phyloP scores from a whole-genome alignment of 2,113 vertebrate genomes.

The Chaenogobius annularis region DNA sequence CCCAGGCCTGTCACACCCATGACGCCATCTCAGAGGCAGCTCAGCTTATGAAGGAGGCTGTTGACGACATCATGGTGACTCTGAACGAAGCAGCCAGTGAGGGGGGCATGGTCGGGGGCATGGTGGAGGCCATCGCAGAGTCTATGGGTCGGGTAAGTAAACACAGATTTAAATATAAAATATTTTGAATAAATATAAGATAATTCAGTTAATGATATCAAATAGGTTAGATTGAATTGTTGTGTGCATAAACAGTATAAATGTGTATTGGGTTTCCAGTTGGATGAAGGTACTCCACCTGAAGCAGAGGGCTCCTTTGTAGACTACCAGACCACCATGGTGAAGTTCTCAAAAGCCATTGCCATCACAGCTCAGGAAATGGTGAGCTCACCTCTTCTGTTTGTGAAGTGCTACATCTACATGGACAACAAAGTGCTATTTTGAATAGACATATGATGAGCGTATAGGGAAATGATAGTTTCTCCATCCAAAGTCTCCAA shows the following conservation, averaged over 20 bases:
- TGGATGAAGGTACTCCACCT: constrained; percentile 93
- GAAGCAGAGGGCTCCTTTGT: constrained; percentile 95
- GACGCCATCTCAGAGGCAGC: constrained; percentile 93
- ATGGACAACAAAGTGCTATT: too few species aligned
- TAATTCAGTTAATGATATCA: too few species aligned
- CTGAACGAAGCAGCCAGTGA: constrained; percentile 96
- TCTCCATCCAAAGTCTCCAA: too few species aligned
- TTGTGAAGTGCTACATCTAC: not conserved
- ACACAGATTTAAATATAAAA: too few species aligned
- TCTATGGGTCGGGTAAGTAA: constrained; percentile 89
- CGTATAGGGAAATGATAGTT: too few species aligned
- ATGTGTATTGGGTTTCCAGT: constrained; percentile 61
- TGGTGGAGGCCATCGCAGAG: constrained; percentile 96
- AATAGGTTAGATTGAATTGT: too few species aligned
- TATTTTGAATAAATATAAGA: not conserved
- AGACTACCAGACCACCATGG: constrained; percentile 98
- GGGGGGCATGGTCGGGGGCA: constrained; percentile 94
- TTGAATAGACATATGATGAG: too few species aligned
- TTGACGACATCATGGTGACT: constrained; percentile 98
- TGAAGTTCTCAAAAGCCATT: constrained; percentile 97
- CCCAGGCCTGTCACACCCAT: constrained; percentile 91
- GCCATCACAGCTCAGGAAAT: constrained; percentile 98
- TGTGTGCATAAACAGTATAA: not conserved
- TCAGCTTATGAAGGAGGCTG: constrained; percentile 97
- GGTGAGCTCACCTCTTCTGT: constrained; percentile 77